phyloP scores from a whole-genome alignment of 2,888 invertebrate species.

The Xylota segnis region DNA sequence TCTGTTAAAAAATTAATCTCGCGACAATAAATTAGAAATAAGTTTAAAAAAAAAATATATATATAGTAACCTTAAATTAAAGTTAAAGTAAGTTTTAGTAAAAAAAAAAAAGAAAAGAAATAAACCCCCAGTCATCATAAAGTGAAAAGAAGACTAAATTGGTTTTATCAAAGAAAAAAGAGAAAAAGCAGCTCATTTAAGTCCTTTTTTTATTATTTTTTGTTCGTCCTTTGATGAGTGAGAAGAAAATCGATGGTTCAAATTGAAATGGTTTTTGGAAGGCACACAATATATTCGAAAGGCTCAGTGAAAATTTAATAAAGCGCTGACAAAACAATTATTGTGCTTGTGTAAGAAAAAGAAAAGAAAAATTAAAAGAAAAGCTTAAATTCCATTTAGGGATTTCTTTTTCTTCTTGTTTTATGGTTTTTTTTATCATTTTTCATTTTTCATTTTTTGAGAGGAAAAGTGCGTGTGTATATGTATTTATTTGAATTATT shows the following conservation, averaged over 20 bases:
- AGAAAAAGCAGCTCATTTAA: constrained; percentile 27
- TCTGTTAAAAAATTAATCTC: constrained; percentile 13
- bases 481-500: constrained; percentile 18
- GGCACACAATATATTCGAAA: constrained; percentile 30
- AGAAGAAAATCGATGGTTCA: constrained; percentile 68
- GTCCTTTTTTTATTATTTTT: constrained; percentile 6
- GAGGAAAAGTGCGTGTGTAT: constrained; percentile 30
- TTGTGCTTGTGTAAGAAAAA: constrained; percentile 45
- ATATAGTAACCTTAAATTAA: constrained; percentile 15
- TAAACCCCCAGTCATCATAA: constrained; percentile 31
- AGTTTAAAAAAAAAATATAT: constrained; percentile 18
- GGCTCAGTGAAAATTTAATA: constrained; percentile 52
- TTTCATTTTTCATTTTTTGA: not conserved
- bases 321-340: constrained; percentile 58
- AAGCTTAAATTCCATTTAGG: constrained; percentile 46
- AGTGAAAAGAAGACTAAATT: constrained; percentile 37
- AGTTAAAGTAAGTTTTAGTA: constrained; percentile 18
- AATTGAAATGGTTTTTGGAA: constrained; percentile 65
- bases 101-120: not conserved
- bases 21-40: constrained; percentile 56
- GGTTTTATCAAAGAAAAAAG: constrained; percentile 17
- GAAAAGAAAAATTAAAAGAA: constrained; percentile 32
- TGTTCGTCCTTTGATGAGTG: constrained; percentile 22
- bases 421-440: too few relatives aligned
- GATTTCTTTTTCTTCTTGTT: constrained; percentile 12